These are phyloP conservation scores for Ursus arctos DNA, from an alignment of 2,113 vertebrate genomes.

Conservation along the genomic window DNA sequence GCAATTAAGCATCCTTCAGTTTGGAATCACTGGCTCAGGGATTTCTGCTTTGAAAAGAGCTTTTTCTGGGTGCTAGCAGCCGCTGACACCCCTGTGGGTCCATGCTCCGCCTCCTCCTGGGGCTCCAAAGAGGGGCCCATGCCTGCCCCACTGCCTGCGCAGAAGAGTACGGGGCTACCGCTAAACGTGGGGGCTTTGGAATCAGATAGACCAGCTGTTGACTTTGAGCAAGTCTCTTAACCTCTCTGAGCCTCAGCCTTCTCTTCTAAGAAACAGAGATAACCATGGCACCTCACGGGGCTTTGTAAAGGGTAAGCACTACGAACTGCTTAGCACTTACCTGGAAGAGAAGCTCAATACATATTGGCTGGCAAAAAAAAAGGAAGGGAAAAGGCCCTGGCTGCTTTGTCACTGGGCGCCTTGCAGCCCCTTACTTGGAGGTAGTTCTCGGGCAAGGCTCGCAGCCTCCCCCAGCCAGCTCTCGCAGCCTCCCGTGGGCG, in stretches of 20 bases:
- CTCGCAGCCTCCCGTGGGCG: not conserved
- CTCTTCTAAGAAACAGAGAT: not conserved
- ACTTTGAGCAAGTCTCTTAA: not conserved
- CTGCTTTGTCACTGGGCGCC: accelerated
- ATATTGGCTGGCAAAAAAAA: not conserved
- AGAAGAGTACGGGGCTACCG: not conserved
- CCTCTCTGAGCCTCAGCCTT: not conserved
- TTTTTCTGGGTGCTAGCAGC: not conserved
- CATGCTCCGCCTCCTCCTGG: not conserved
- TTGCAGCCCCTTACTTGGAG: not conserved
- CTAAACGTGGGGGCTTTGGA: not conserved
- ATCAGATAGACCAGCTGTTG: not conserved
- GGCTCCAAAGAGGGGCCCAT: accelerated
- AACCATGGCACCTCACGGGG: too few species aligned
- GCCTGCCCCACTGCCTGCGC: not conserved
- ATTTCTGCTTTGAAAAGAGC: not conserved
- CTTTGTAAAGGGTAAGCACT: not conserved
- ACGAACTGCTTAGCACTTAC: not conserved
- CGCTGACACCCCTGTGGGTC: not conserved
- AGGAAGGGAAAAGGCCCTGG: not conserved
- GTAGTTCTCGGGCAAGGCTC: not conserved
- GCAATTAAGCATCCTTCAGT: not conserved
- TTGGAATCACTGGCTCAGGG: not conserved
- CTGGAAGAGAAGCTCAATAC: not conserved
- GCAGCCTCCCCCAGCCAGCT: not conserved